These are phyloP conservation scores for Prostheceraeus crozeri DNA, from an alignment of 2,888 invertebrate species.

Conservation along the genomic window DNA sequence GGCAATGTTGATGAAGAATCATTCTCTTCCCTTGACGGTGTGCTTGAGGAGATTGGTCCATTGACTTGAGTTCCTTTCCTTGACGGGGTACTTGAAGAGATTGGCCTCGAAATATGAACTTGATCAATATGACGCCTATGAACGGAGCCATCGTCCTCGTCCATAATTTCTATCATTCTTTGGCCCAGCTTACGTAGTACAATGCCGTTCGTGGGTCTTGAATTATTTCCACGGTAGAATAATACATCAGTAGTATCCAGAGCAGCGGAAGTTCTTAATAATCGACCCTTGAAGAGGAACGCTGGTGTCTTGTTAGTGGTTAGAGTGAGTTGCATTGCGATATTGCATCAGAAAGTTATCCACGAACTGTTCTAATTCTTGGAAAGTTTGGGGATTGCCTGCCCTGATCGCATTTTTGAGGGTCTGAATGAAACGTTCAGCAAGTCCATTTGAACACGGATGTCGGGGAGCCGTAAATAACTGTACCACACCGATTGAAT, in stretches of 20 bases:
- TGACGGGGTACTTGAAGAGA: too few relatives aligned
- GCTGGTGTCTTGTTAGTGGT: neutral
- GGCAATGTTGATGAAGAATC: too few relatives aligned
- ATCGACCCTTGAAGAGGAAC: neutral
- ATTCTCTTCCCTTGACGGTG: too few relatives aligned
- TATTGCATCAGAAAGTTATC: slow-evolving; percentile 6
- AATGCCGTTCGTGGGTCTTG: too few relatives aligned
- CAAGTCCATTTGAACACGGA: slow-evolving; percentile 2
- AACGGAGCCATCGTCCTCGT: neutral
- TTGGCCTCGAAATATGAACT: too few relatives aligned
- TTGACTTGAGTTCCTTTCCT: too few relatives aligned
- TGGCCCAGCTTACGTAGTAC: slow-evolving; percentile 6
- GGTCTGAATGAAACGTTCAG: neutral
- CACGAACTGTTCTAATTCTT: neutral
- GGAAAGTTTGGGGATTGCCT: neutral
- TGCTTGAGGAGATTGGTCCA: too few relatives aligned
- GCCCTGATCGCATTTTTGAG: neutral
- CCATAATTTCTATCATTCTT: slow-evolving; percentile 7
- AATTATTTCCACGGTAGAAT: too few relatives aligned
- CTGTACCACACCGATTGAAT: neutral
- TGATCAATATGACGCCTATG: slow-evolving; percentile 2
- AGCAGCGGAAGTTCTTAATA: too few relatives aligned
- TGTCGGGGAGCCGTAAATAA: slow-evolving; percentile 10
- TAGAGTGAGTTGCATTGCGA: neutral
- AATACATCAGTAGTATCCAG: too few relatives aligned